phyloP scores from a whole-genome alignment of 2,797 vertebrate species.

The Adrianichthys oophorus region DNA sequence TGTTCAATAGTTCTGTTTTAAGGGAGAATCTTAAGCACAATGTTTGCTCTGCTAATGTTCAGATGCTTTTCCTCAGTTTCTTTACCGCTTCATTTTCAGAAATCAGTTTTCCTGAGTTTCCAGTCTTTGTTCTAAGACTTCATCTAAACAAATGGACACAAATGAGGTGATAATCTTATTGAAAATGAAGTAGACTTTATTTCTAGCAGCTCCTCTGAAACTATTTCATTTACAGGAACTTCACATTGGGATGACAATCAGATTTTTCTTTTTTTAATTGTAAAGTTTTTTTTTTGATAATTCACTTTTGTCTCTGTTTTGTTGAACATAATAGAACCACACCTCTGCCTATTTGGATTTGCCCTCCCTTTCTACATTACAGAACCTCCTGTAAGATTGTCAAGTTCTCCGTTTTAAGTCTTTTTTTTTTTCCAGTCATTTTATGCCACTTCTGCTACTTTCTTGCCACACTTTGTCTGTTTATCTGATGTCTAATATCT shows the following conservation, averaged over 20 bases:
- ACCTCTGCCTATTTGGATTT: slow-evolving; percentile 25
- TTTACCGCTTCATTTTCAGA: background rate
- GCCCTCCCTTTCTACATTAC: slow-evolving; percentile 32
- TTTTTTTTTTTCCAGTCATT: slow-evolving; percentile 19
- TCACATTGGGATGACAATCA: slow-evolving; percentile 65
- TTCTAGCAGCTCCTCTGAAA: slow-evolving; percentile 13
- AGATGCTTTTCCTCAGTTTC: too few species aligned
- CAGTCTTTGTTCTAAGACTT: slow-evolving; percentile 10
- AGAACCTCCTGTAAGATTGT: slow-evolving; percentile 28
- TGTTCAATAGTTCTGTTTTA: too few species aligned
- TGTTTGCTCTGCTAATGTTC: too few species aligned
- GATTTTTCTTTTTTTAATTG: slow-evolving; percentile 11
- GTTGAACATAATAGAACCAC: slow-evolving; percentile 18
- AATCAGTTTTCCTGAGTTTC: background rate
- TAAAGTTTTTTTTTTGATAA: slow-evolving; percentile 8
- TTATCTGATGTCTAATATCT: slow-evolving; percentile 26
- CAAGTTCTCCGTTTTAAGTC: slow-evolving; percentile 29
- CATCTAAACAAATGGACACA: background rate
- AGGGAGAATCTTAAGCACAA: too few species aligned
- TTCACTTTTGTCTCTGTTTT: slow-evolving; percentile 46
- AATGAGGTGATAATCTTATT: background rate
- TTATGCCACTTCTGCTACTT: slow-evolving; percentile 21
- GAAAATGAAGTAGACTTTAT: slow-evolving; percentile 8
- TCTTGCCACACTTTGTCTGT: slow-evolving; percentile 29
- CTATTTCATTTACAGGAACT: slow-evolving; percentile 13